Evolutionary conservation across 2,888 invertebrate genomes (phyloP).

Genomic region (Diarsia mendica): DNA sequence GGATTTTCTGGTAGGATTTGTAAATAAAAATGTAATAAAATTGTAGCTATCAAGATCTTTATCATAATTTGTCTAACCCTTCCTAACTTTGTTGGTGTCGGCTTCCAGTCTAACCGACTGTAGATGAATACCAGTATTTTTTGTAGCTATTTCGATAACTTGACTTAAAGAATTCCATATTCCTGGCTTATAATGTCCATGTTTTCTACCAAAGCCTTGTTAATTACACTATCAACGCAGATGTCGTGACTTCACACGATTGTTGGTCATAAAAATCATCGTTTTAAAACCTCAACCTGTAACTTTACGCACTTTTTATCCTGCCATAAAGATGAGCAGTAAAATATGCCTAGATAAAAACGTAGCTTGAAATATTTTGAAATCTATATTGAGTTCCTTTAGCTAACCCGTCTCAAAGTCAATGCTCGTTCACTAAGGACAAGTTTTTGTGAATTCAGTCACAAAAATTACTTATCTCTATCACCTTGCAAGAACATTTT

Average conservation of each 20-base stretch:
- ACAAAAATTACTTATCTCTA: conserved; percentile 54
- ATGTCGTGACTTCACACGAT: conserved; percentile 60
- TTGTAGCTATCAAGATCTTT: background rate
- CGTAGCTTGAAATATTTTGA: background rate
- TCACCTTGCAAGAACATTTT: conserved; percentile 65
- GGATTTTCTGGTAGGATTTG: background rate
- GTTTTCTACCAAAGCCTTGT: conserved; percentile 10
- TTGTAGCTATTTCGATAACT: background rate
- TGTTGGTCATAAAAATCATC: conserved; percentile 46
- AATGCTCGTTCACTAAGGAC: conserved; percentile 46
- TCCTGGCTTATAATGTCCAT: background rate
- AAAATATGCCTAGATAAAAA: conserved; percentile 23
- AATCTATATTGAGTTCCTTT: conserved; percentile 21
- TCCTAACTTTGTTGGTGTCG: background rate
- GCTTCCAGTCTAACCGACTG: background rate
- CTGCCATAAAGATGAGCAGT: conserved; percentile 20
- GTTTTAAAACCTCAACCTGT: conserved; percentile 36
- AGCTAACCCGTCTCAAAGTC: conserved; percentile 42
- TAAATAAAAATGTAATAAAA: background rate
- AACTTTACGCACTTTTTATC: conserved; percentile 49
- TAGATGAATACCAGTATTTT: background rate
- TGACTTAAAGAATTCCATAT: background rate
- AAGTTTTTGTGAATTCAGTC: conserved; percentile 52
- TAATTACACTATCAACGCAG: conserved; percentile 29
- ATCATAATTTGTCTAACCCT: background rate